phyloP scores from a whole-genome alignment of 2,113 vertebrate species.

The Delphinapterus leucas region DNA sequence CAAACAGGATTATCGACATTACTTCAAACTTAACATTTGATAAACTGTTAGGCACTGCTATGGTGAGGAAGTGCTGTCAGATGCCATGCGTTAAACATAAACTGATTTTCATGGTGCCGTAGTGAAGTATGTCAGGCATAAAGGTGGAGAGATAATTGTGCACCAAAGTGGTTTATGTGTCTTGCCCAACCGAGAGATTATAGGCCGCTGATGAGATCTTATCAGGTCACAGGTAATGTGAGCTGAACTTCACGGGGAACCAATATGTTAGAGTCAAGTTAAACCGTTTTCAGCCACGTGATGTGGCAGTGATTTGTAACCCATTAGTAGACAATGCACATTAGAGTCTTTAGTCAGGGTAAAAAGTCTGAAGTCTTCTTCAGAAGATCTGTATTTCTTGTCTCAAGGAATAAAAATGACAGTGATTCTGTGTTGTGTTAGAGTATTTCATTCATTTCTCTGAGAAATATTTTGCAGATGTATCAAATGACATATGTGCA shows the following conservation, averaged over 20 bases:
- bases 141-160: neutral
- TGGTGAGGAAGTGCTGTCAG: neutral
- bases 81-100: constrained; percentile 37
- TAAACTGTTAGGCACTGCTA: constrained; percentile 14
- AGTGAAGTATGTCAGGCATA: constrained; percentile 25
- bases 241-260: constrained; percentile 32
- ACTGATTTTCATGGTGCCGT: neutral
- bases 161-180: neutral
- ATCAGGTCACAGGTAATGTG: neutral
- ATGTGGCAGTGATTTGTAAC: neutral
- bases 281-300: neutral
- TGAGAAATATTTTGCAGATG: neutral
- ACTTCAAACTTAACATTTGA: constrained; percentile 59
- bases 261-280: neutral
- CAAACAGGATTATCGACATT: neutral
- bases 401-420: neutral
- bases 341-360: neutral
- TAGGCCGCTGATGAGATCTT: neutral
- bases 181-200: neutral
- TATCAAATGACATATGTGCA: neutral
- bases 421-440: neutral
- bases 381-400: neutral
- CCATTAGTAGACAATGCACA: neutral
- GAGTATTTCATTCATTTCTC: neutral
- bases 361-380: neutral